Evolutionary conservation across 2,888 invertebrate species (phyloP), one percentile per base, ranked within the genome.

Genomic region (Dicycla oo): DNA sequence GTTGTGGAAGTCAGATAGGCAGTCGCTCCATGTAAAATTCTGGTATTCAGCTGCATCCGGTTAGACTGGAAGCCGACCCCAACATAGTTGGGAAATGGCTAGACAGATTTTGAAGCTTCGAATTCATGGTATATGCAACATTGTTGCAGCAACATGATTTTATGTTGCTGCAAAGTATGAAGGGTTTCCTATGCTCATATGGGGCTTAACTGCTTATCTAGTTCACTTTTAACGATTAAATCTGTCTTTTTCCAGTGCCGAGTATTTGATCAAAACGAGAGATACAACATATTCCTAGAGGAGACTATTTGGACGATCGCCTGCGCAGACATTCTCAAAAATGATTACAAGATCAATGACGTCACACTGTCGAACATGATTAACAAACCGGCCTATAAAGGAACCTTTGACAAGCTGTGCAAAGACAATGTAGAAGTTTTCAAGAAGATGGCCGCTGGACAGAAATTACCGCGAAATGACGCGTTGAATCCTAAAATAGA

Each of bases 181-280:
- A 51, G 23, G 18, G 13, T n/a, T 57, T 34, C 34, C 34, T 34
- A 34, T 54, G 10, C 30, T 11, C 30, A 20, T 30, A 30, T 30
- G 11, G 5, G 18, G 5, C 20, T 26, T 30, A 20, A 20, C 11
- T 18, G 20, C 20, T 61, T 20, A 26, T 7, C 4, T 20, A 26
- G 5, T 26, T 47, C 18, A 23, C 10, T 34, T 64, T 40, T 51
- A 47, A 54, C 30, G 3, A 53, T 3, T 11, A 13, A 54, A 65
- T 47, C 23, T 71, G 6, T 62, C 1, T 20, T 47, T 57, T 64
- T 78, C 58, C 93, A 97, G 96, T 96, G 95, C 62, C 93, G 97
- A 85, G 96, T 97, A 0, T 97, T 97, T 89, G 97, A 97, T 81
- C 96, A 97, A 86, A 97, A 97, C 75, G 97, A 97, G 86, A 93